Evolutionary conservation across 2,797 vertebrate genomes (phyloP), one percentile per base, ranked within the genome.

Genomic region (Trematomus bernacchii): DNA sequence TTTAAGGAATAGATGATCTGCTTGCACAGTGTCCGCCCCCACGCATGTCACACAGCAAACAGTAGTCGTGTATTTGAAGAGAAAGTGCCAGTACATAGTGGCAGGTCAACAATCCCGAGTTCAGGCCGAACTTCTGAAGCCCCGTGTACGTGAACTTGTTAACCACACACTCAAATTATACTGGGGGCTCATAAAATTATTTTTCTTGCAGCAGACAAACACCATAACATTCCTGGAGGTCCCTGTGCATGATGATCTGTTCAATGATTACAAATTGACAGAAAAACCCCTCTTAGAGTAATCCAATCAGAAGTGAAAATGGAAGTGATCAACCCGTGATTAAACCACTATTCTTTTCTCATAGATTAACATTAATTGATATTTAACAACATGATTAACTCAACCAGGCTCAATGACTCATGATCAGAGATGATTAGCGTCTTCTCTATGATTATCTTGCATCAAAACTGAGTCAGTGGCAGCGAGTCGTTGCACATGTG

Each of bases 101-200:
- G 83, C 19, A 87, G 95, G 95, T 96, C 95, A 96, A 95, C 60
- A 93, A 89, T 95, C 94, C 67, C 23, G 23, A 82, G 93, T 94
- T 94, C 94, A 92, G 7, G 52, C 33, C 16, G 73, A 82, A 71
- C 84, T 82, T 76, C 70, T 16, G 30, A 90, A 95, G 94, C 58
- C 77, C 13, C 71, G 46, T 43, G 71, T 40, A 75, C 76, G 53
- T 79, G 77, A 87, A 84, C 88, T 80, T 86, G 83, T 87, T 89
- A 87, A 88, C 80, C 78, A 75, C 67, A 33, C 66, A 73, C 85
- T 77, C 60, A 58, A 69, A 84, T 80, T 79, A 83, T 69, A 81
- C 40, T 18, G 23, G 48, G 15, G 3, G 55, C 76, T 87, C 81
- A 47, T 90, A 86, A 91, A 89, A 73, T 61, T 16, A 86, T 84